phyloP scores from a whole-genome alignment of 2,797 vertebrate genomes.

The Australoheros facetus region DNA sequence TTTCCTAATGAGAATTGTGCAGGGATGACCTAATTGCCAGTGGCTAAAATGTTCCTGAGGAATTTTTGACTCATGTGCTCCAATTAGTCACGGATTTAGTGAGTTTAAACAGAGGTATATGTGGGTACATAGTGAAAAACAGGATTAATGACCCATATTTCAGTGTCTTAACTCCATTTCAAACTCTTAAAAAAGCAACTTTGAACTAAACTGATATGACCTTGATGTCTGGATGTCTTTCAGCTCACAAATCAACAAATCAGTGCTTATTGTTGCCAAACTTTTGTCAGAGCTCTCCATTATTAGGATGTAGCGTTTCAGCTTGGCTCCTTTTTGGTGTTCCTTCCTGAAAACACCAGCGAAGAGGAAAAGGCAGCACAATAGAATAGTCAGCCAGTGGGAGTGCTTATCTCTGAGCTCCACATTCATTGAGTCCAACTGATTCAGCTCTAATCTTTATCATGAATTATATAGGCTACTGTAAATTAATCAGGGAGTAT shows the following conservation, averaged over 20 bases:
- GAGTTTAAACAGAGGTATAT: background rate
- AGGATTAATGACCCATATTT: background rate
- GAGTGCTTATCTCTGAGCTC: slow-evolving; percentile 50
- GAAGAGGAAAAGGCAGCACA: slow-evolving; percentile 35
- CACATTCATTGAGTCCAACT: slow-evolving; percentile 35
- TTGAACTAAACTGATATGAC: background rate
- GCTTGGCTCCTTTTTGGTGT: slow-evolving; percentile 7
- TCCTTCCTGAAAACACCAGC: slow-evolving; percentile 34
- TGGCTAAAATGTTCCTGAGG: background rate
- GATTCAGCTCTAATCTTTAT: slow-evolving; percentile 57
- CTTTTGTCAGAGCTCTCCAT: slow-evolving; percentile 18
- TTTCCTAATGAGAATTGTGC: background rate
- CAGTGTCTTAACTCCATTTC: slow-evolving; percentile 3
- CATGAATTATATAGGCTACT: slow-evolving; percentile 42
- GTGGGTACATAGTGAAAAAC: background rate
- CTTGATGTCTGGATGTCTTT: background rate
- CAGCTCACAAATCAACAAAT: background rate
- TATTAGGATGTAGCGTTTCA: slow-evolving; percentile 11
- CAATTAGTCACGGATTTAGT: slow-evolving; percentile 11
- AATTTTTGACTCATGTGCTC: slow-evolving; percentile 2
- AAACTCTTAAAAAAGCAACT: background rate
- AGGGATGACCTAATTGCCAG: background rate
- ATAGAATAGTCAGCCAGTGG: slow-evolving; percentile 29
- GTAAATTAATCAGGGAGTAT: slow-evolving; percentile 43
- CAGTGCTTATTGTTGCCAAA: background rate